Percentiles rank a stretch among this genome's conserved stretches.
These are phyloP conservation scores for Globia sparganii DNA, from an alignment of 2,888 invertebrate genomes.

Conservation along the genomic window DNA sequence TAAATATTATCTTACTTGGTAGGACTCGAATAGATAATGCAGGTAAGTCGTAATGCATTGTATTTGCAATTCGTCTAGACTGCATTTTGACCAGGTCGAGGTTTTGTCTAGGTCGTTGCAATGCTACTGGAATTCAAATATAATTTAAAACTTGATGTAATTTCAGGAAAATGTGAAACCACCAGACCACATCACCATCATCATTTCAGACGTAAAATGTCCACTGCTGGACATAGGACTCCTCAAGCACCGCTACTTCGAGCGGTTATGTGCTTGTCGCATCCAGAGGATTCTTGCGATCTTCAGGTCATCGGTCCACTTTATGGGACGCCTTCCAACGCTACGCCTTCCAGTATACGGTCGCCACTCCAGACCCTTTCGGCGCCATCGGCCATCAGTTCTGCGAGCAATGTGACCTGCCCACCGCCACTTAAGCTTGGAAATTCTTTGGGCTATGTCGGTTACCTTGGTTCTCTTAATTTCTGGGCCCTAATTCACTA, in stretches of 20 bases:
- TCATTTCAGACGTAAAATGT: neutral
- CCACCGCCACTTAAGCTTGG: too few species aligned
- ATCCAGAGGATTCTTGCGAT: neutral
- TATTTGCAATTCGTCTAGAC: constrained; percentile 75
- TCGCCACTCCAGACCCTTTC: neutral
- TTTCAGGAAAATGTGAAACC: neutral
- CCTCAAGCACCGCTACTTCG: neutral
- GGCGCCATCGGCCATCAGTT: too few species aligned
- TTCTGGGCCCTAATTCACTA: neutral
- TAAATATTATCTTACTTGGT: neutral
- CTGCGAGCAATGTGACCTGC: too few species aligned
- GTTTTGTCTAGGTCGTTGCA: constrained; percentile 58
- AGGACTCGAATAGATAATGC: neutral
- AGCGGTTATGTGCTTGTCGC: neutral
- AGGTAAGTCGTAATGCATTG: constrained; percentile 26
- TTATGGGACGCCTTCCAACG: neutral
- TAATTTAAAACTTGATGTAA: neutral
- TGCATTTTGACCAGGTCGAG: constrained; percentile 77
- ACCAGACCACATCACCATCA: too few species aligned
- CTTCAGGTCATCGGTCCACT: neutral
- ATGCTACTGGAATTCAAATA: constrained; percentile 1
- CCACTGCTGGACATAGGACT: neutral
- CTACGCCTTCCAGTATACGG: neutral
- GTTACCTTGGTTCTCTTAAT: neutral
- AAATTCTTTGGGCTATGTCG: too few species aligned